phyloP scores from a whole-genome alignment of 2,797 vertebrate genomes.

The Orientallactaga sibirica region DNA sequence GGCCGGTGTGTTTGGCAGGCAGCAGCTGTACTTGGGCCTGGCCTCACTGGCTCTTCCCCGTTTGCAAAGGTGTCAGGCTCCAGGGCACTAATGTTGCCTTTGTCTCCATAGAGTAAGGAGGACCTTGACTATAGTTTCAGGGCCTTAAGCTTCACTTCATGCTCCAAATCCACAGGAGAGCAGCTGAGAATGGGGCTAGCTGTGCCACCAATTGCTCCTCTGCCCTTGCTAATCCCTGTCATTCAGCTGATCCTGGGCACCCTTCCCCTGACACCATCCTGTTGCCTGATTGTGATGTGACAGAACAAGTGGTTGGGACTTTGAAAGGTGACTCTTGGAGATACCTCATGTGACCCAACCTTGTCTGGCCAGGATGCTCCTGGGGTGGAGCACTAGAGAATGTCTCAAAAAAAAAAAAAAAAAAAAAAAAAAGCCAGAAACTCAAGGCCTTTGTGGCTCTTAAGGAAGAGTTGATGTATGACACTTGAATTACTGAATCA shows the following conservation, averaged over 20 bases:
- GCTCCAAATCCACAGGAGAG: constrained; percentile 85
- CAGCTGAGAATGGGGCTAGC: constrained; percentile 87
- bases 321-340: constrained; percentile 84
- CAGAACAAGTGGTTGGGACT: constrained; percentile 84
- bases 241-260: constrained; percentile 77
- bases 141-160: constrained; percentile 80
- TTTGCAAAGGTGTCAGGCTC: constrained; percentile 76
- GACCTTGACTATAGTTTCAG: constrained; percentile 85
- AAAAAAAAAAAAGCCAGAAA: not conserved
- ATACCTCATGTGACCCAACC: constrained; percentile 82
- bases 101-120: constrained; percentile 76
- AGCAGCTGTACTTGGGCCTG: constrained; percentile 84
- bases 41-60: constrained; percentile 75
- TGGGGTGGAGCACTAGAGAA: constrained; percentile 39
- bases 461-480: not conserved
- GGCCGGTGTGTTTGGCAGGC: constrained; percentile 57
- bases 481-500: not conserved
- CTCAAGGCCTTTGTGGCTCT: not conserved
- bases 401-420: not conserved
- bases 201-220: constrained; percentile 72
- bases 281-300: constrained; percentile 76
- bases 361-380: constrained; percentile 26
- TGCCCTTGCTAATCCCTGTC: constrained; percentile 82
- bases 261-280: constrained; percentile 40
- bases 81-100: constrained; percentile 83